Evolutionary conservation across 2,888 invertebrate species (phyloP).

Genomic region (Nemurella pictetii): DNA sequence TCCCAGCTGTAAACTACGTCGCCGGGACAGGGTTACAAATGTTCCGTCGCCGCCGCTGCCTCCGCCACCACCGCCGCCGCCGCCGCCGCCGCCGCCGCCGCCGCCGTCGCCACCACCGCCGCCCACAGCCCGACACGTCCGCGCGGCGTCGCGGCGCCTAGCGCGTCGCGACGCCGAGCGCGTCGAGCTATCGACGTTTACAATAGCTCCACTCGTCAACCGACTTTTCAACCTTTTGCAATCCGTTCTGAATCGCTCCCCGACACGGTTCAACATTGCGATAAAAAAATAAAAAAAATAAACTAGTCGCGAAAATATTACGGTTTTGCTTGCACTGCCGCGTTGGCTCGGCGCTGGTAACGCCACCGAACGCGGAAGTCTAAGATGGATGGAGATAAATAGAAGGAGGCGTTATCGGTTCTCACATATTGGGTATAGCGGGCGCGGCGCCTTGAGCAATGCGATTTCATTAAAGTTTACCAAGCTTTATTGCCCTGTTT

Average conservation of each 20-base stretch:
- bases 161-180: background rate
- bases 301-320: slow-evolving; percentile 18
- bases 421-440: slow-evolving; percentile 14
- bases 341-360: no score
- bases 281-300: no score
- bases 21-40: slow-evolving; percentile 5
- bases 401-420: slow-evolving; percentile 29
- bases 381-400: slow-evolving; percentile 31
- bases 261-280: slow-evolving; percentile 27
- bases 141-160: background rate
- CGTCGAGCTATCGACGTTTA: slow-evolving; percentile 26
- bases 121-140: background rate
- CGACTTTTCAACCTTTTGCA: slow-evolving; percentile 32
- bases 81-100: background rate
- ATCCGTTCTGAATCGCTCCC: slow-evolving; percentile 21
- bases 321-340: background rate
- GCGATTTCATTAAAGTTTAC: slow-evolving; percentile 30
- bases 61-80: background rate
- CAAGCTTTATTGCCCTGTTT: slow-evolving; percentile 28
- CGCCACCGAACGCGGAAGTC: background rate
- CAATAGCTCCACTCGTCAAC: slow-evolving; percentile 27
- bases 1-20: background rate
- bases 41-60: background rate
- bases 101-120: background rate
- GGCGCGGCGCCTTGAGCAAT: background rate